Percentiles rank a stretch among this genome's conserved stretches.
phyloP scores from a whole-genome alignment of 2,888 invertebrate species.

The Cyaniris semiargus region DNA sequence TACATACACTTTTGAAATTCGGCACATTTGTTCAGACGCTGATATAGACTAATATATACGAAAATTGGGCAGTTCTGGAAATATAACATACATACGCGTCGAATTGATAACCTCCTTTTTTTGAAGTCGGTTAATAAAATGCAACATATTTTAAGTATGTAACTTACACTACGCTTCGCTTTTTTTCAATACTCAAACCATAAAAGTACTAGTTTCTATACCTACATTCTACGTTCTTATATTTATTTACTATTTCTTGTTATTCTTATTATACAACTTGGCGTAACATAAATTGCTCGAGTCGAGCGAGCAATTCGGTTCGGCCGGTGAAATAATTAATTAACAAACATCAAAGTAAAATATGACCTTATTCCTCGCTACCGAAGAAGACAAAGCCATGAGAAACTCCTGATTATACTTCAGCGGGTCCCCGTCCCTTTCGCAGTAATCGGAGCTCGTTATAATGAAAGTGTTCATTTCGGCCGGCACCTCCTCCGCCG shows the following conservation, averaged over 20 bases:
- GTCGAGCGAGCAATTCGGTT: background rate
- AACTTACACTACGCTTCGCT: too few species aligned
- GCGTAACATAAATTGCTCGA: background rate
- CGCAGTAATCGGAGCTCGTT: conserved; percentile 68
- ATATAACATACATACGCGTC: too few species aligned
- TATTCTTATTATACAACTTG: background rate
- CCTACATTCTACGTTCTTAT: background rate
- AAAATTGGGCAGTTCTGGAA: too few species aligned
- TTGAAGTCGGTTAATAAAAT: too few species aligned
- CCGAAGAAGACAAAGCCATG: conserved; percentile 60
- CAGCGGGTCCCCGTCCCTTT: conserved; percentile 60
- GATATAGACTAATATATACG: too few species aligned
- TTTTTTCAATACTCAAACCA: too few species aligned
- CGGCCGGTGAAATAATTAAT: conserved; percentile 8
- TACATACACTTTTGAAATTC: too few species aligned
- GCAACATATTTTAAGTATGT: too few species aligned
- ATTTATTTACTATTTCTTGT: background rate
- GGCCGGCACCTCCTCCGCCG: conserved; percentile 50
- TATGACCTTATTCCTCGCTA: conserved; percentile 55
- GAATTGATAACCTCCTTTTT: too few species aligned
- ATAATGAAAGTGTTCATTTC: conserved; percentile 62
- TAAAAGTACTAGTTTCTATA: background rate
- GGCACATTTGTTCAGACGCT: too few species aligned
- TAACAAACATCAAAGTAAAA: conserved; percentile 17
- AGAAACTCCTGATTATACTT: conserved; percentile 73